Base-by-base conservation (phyloP, 2,888 invertebrate species). In the Spodoptera picta region DNA sequence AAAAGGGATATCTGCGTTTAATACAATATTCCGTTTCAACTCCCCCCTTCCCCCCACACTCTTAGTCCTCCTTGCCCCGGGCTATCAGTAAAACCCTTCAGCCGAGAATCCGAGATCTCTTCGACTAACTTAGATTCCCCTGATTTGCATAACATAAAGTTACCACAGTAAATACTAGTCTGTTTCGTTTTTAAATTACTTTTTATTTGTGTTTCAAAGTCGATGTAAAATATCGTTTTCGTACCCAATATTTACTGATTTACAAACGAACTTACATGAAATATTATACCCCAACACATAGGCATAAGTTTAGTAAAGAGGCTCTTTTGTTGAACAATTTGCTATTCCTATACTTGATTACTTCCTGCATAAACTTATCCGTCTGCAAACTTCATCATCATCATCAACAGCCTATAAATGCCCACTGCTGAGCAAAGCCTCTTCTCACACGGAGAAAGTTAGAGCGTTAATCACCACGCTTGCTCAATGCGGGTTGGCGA, bases 11-110 rank as follows among this genome's bases (percentile, higher is more conserved):
- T 69, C 59, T 43, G 41, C 61, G 52, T 74, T 77, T 56, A 80
- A 75, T 82, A 79, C 73, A 80, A 82, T 80, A 83, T 83, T 83
- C 78, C 58, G 62, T 76, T 73, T 72, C 54, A 59, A 43, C 19
- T 31, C 27, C 27, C 48, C 45, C 14, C 19, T 48, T 1, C 43
- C 43, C 51, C 55, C 19, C 56, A n/a, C 0, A 11, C 12, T 14
- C 12, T 36, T 50, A 43, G 31, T 44, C 24, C 23, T 48, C 36
- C 48, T 61, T 54, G 64, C 69, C 56, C 47, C 10, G 55, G 65
- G 71, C 65, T 69, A 69, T 71, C 73, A 69, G 67, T 72, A 62
- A 36, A 72, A 65, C 70, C 66, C 68, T 77, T 75, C 66, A 78
- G 65, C 73, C 54, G 63, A 46, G 59, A 63, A 76, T 69, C 73